Base-by-base conservation (phyloP, 2,797 vertebrate species). In the Peromyscus melanophrys region DNA sequence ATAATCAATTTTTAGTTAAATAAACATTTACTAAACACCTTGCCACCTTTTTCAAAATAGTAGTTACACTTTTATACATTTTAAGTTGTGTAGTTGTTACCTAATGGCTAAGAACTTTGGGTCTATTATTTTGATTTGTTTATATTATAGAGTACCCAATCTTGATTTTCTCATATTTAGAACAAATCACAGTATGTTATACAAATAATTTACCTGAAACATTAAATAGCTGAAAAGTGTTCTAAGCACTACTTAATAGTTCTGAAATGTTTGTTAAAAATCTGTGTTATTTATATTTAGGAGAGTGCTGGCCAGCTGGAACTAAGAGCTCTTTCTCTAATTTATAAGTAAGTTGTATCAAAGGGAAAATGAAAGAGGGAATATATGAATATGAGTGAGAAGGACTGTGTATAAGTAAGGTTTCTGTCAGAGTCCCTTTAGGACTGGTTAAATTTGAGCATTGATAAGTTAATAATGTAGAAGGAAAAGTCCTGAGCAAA, bases 241-340 rank as follows among this genome's bases (percentile, higher is more conserved):
- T 95, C 29, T 5, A 90, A 80, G 83, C 11, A 88, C 5, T 87
- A 52, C 12, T 89, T 94, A 40, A 17, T 92, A 95, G 55, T 43
- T 96, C n/a, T 61, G 89, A 71, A 88, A 94, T 83, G 49, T 52
- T 89, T 94, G 63, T 87, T 92, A 93, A 65, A 76, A 69, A 37
- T 95, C 43, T 84, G 37, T 84, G 27, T n/a, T 98, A 84, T 97
- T 95, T 98, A 40, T 92, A 37, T 92, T 40, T 95, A 99, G 99
- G 99, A 99, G 98, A 99, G 99, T 8, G 99, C 99, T 97, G 99
- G 99, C 63, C 99, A 99, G 93, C 99, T 99, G 98, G 99, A 99
- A 98, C 99, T 99, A 96, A 99, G 98, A 97, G 99, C 99, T 81
- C 98, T 99, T 97, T 99, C 99, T 46, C 96, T 99, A 96, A 99